phyloP scores from a whole-genome alignment of 2,888 invertebrate genomes.

The Gortyna flavago region DNA sequence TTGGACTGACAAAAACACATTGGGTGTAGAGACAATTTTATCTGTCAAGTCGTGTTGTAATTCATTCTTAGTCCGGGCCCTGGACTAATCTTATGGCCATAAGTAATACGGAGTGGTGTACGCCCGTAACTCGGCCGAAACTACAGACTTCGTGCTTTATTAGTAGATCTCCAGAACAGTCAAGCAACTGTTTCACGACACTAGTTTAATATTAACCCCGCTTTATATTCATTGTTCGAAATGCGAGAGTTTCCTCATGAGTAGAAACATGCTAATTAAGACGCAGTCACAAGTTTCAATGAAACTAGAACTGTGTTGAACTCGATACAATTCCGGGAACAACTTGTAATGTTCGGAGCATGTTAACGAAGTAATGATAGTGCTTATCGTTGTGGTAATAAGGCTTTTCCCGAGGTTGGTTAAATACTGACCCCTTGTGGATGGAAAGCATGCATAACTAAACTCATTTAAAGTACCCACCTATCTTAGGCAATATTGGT shows the following conservation, averaged over 20 bases:
- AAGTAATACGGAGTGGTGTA: background rate
- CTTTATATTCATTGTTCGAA: constrained; percentile 39
- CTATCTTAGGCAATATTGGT: background rate
- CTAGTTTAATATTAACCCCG: background rate
- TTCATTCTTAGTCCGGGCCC: background rate
- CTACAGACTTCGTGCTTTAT: background rate
- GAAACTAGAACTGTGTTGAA: constrained; percentile 17
- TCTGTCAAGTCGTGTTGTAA: background rate
- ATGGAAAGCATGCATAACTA: constrained; percentile 1
- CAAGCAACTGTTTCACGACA: background rate
- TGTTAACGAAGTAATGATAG: constrained; percentile 36
- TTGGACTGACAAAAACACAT: no score
- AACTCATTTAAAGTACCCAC: background rate
- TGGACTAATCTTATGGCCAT: background rate
- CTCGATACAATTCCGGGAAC: constrained; percentile 57
- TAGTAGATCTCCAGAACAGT: background rate
- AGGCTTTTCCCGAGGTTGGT: constrained; percentile 28
- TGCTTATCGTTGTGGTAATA: constrained; percentile 26
- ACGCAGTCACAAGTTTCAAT: constrained; percentile 40
- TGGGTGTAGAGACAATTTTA: no score
- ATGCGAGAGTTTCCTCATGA: constrained; percentile 48
- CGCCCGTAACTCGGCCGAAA: background rate
- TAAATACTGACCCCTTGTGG: constrained; percentile 19
- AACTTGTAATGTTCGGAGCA: constrained; percentile 37
- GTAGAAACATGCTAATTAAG: constrained; percentile 60